Conservation (phyloP, 2,888 invertebrate genomes). For the Acrobasis suavella region DNA sequence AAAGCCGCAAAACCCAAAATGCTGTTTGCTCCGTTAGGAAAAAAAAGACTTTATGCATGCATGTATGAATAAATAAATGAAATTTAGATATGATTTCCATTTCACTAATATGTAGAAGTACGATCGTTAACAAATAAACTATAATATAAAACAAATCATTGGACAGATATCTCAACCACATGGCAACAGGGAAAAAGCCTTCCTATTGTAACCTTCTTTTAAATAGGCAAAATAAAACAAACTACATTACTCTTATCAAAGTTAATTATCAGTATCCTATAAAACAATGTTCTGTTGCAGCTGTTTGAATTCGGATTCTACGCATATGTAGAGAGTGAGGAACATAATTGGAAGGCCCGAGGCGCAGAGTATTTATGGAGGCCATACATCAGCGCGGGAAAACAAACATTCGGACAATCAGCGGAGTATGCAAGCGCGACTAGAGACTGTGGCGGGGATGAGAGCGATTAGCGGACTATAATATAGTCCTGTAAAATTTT, state of each 20-base stretch:
- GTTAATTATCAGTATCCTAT: not conserved
- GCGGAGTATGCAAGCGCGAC: constrained; percentile 38
- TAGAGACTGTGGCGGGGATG: not conserved
- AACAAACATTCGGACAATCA: constrained; percentile 59
- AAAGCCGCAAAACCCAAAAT: no score
- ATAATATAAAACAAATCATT: no score
- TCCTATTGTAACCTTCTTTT: not conserved
- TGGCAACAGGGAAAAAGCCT: no score
- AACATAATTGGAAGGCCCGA: constrained; percentile 64
- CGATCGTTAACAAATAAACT: no score
- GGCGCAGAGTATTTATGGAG: constrained; percentile 63
- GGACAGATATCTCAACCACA: no score
- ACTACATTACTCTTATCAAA: no score
- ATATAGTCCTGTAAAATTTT: no score
- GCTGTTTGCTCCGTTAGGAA: no score
- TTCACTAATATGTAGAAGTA: no score
- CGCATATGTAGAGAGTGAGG: constrained; percentile 18
- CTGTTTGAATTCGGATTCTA: constrained; percentile 12
- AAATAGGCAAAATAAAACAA: not conserved
- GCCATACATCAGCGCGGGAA: constrained; percentile 60
- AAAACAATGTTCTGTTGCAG: constrained; percentile 7
- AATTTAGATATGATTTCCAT: no score
- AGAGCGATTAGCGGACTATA: constrained; percentile 1
- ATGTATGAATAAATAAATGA: no score
- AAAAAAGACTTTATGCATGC: no score